Conservation (phyloP, 2,797 vertebrate genomes). For the Betta splendens region DNA sequence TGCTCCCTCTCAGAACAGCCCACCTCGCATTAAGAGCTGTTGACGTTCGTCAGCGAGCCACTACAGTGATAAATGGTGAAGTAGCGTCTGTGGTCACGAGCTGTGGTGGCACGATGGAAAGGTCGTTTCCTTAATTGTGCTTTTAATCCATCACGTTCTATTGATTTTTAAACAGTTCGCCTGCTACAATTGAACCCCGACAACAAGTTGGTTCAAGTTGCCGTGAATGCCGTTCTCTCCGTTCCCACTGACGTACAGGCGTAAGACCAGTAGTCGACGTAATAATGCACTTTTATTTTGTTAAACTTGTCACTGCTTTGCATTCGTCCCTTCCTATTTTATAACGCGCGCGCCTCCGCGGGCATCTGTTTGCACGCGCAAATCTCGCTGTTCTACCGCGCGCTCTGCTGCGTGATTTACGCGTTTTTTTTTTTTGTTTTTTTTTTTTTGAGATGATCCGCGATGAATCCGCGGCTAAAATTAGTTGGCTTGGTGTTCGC, state of each 20-base stretch:
- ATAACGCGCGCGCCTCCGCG: too few relatives aligned
- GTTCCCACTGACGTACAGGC: slow-evolving; percentile 3
- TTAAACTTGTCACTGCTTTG: not conserved
- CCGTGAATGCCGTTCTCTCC: slow-evolving; percentile 1
- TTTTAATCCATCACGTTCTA: too few relatives aligned
- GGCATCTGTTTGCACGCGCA: too few relatives aligned
- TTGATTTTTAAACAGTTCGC: not conserved
- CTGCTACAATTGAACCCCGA: not conserved
- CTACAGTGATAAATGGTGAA: not conserved
- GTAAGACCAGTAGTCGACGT: slow-evolving; percentile 8
- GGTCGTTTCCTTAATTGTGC: not conserved
- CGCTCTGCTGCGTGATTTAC: too few relatives aligned
- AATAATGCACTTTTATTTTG: too few relatives aligned
- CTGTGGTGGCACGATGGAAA: not conserved
- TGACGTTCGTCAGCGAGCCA: slow-evolving; percentile 5
- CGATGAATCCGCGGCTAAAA: slow-evolving; percentile 47
- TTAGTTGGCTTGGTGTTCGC: slow-evolving; percentile 48
- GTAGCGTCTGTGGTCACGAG: not conserved
- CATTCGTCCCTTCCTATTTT: not conserved
- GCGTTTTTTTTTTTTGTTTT: too few relatives aligned
- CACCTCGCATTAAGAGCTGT: slow-evolving; percentile 32
- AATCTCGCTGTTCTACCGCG: too few relatives aligned
- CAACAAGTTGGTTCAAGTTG: not conserved
- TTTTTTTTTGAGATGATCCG: slow-evolving; percentile 39
- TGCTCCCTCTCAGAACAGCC: slow-evolving; percentile 34